These are phyloP conservation scores for Mesaphorura yosii DNA, from an alignment of 1,140 invertebrate species.

Conservation along the genomic window DNA sequence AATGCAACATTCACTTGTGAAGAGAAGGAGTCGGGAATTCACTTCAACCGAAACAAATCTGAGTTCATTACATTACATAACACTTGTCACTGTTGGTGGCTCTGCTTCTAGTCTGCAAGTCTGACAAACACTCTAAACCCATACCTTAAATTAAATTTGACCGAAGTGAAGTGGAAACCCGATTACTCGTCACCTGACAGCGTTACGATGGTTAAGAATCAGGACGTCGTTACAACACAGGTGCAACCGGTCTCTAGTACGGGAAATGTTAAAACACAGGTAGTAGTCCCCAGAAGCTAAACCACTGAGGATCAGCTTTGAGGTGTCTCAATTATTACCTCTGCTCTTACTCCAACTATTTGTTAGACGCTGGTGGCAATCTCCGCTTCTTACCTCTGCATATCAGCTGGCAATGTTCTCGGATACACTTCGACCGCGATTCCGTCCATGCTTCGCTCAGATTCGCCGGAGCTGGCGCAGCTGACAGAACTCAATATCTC, in stretches of 20 bases:
- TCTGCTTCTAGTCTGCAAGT: too few species aligned
- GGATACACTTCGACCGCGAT: constrained; percentile 15
- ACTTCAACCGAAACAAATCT: too few species aligned
- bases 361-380: background rate
- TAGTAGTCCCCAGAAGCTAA: background rate
- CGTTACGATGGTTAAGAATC: too few species aligned
- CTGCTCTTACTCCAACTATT: background rate
- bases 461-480: background rate
- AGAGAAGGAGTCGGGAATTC: too few species aligned
- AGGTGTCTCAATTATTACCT: background rate
- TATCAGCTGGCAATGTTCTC: constrained; percentile 9
- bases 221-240: too few species aligned
- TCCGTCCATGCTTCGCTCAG: constrained; percentile 4
- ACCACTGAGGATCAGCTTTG: background rate
- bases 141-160: too few species aligned
- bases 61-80: too few species aligned
- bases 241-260: background rate
- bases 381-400: constrained; percentile 3
- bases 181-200: too few species aligned
- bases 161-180: too few species aligned
- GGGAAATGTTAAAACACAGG: background rate
- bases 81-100: too few species aligned
- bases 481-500: background rate
- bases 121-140: too few species aligned
- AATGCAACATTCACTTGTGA: too few species aligned